A percentile compares a stretch with the other conserved stretches of the same genome.
These are phyloP conservation scores for Paedocypris sp. DNA, from an alignment of 2,113 vertebrate species.

Conservation along the genomic window DNA sequence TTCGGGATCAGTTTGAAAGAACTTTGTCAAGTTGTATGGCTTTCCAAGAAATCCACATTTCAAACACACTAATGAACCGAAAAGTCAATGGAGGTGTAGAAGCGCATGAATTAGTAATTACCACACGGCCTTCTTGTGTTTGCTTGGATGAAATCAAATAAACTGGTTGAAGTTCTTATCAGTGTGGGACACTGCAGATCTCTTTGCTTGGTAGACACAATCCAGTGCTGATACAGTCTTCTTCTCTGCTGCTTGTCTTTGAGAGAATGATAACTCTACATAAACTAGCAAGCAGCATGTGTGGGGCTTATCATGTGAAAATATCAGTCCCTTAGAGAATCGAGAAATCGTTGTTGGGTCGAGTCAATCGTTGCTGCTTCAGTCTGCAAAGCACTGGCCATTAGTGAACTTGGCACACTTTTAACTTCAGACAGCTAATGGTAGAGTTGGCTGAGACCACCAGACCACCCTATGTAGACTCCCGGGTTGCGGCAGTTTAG, in stretches of 20 bases:
- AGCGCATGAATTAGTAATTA: constrained; percentile 38
- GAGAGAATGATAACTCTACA: not conserved
- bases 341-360: not conserved
- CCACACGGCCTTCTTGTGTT: not conserved
- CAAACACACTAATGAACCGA: constrained; percentile 38
- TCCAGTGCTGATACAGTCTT: constrained; percentile 5
- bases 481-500: not conserved
- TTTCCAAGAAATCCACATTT: constrained; percentile 33
- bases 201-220: constrained; percentile 9
- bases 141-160: not conserved
- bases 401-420: not conserved
- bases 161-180: not conserved
- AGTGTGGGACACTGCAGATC: not conserved
- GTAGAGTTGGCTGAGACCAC: not conserved
- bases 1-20: not conserved
- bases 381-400: not conserved
- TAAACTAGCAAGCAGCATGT: not conserved
- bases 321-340: not conserved
- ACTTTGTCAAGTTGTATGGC: not conserved
- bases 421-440: not conserved
- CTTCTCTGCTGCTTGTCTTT: not conserved
- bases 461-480: not conserved
- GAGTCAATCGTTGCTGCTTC: not conserved
- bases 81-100: constrained; percentile 30
- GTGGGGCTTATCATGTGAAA: not conserved